Percentiles rank a stretch among this genome's conserved stretches.
These are phyloP conservation scores for Myopa testacea DNA, from an alignment of 2,888 invertebrate species.

Conservation along the genomic window DNA sequence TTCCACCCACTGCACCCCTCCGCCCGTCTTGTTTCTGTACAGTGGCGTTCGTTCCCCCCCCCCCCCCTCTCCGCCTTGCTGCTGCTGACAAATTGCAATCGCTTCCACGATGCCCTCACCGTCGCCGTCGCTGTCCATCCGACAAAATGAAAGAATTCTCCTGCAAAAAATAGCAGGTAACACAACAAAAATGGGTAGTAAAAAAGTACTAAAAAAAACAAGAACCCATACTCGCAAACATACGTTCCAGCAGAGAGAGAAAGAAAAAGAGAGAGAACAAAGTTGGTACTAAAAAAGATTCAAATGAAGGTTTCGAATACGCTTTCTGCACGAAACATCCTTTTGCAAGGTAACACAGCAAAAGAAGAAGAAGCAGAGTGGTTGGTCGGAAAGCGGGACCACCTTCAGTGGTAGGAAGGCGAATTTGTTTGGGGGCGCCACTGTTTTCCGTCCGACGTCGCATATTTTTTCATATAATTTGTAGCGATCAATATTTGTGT, in stretches of 20 bases:
- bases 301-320: constrained; percentile 27
- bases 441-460: neutral
- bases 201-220: neutral
- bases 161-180: neutral
- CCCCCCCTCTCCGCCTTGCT: too few species aligned
- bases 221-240: neutral
- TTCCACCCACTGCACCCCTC: neutral
- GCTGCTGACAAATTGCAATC: constrained; percentile 5
- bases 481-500: constrained; percentile 24
- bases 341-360: constrained; percentile 22
- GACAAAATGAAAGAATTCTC: neutral
- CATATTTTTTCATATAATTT: constrained; percentile 31
- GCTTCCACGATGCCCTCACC: neutral
- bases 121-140: neutral
- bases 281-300: constrained; percentile 2
- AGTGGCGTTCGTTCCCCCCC: too few species aligned
- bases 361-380: neutral
- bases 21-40: neutral
- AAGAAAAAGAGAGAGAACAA: neutral
- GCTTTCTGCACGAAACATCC: constrained; percentile 26
- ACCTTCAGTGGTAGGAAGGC: neutral
- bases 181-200: neutral
- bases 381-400: neutral
- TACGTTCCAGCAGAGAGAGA: neutral
- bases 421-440: neutral